These are phyloP conservation scores for Tachysurus fulvidraco DNA, from an alignment of 2,113 vertebrate species.

Conservation along the genomic window DNA sequence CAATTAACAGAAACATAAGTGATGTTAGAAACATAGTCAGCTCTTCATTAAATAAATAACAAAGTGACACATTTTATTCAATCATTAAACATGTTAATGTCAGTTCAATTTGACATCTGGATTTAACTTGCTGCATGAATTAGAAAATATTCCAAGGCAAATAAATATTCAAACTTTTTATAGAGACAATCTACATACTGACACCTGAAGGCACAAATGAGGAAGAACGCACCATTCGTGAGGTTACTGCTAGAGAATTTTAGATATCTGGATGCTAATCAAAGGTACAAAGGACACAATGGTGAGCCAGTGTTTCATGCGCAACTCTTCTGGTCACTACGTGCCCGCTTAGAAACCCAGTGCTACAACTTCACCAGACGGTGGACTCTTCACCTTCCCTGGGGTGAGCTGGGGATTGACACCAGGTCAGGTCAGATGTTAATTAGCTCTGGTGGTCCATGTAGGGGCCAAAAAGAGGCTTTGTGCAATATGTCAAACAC, in stretches of 20 bases:
- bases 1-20: slow-evolving; percentile 21
- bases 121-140: slow-evolving; percentile 20
- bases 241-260: background rate
- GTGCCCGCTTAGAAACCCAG: slow-evolving; percentile 22
- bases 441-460: slow-evolving; percentile 49
- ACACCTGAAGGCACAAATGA: background rate
- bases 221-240: background rate
- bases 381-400: slow-evolving; percentile 50
- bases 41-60: slow-evolving; percentile 14
- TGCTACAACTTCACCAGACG: slow-evolving; percentile 25
- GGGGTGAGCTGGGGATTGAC: slow-evolving; percentile 49
- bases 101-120: slow-evolving; percentile 25
- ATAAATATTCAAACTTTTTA: slow-evolving; percentile 30
- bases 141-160: slow-evolving; percentile 37
- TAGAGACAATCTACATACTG: slow-evolving; percentile 25
- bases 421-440: slow-evolving; percentile 61
- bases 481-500: slow-evolving; percentile 41
- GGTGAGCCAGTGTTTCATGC: background rate
- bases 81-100: slow-evolving; percentile 49
- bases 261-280: background rate
- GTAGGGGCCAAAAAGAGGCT: slow-evolving; percentile 47
- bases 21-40: slow-evolving; percentile 19
- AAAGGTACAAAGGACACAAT: background rate
- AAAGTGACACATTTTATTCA: slow-evolving; percentile 40
- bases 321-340: slow-evolving; percentile 9